Conservation (phyloP, 1,140 invertebrate genomes). For the Drosophila serrata region DNA sequence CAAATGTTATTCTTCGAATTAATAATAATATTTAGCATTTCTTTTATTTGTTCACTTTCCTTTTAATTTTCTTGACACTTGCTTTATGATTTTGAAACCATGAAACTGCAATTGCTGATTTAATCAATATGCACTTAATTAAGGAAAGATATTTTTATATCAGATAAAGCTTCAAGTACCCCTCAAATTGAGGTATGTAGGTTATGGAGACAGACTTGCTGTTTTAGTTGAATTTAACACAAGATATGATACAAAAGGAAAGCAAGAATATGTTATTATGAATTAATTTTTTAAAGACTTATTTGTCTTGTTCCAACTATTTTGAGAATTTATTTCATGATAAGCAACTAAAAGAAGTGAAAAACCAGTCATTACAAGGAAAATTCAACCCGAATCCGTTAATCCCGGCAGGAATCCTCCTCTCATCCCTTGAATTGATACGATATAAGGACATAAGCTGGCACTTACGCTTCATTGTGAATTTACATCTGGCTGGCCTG, state of each 20-base stretch:
- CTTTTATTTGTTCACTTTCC: not conserved
- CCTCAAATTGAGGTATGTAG: not conserved
- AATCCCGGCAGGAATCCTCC: not conserved
- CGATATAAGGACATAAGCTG: conserved; percentile 18
- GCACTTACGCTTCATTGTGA: conserved; percentile 39
- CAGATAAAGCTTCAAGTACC: not conserved
- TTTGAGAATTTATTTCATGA: not conserved
- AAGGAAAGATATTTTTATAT: not conserved
- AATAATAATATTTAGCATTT: no score
- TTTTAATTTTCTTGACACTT: not conserved
- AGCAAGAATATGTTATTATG: not conserved
- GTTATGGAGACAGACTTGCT: no score
- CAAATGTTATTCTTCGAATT: no score
- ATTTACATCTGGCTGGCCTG: conserved; percentile 29
- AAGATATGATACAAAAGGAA: not conserved
- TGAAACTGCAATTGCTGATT: conserved; percentile 3
- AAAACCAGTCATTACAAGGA: not conserved
- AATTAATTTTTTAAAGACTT: not conserved
- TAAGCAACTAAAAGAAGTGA: no score
- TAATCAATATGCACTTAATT: conserved; percentile 15
- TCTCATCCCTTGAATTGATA: conserved; percentile 7
- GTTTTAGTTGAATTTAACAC: not conserved
- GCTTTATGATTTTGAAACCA: not conserved
- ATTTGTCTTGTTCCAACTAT: not conserved
- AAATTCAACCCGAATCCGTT: not conserved